Percentiles rank a stretch among this genome's conserved stretches.
Conservation (phyloP, 2,797 vertebrate genomes). For the Martes flavigula region DNA sequence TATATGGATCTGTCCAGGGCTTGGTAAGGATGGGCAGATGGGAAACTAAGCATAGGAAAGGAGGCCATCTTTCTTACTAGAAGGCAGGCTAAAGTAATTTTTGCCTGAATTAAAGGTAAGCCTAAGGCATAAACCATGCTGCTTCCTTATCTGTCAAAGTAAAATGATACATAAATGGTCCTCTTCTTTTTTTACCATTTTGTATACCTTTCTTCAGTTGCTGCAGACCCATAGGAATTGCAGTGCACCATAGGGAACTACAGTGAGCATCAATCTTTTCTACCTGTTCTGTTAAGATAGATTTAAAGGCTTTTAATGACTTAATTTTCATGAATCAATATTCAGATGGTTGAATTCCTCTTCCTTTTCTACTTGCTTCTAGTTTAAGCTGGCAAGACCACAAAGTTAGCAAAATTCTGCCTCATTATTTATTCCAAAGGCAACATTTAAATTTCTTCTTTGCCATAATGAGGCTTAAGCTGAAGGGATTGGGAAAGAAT, state of each 20-base stretch:
- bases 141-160: not conserved
- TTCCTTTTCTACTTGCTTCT: slow-evolving; percentile 49
- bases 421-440: slow-evolving; percentile 70
- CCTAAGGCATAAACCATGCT: not conserved
- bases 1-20: not conserved
- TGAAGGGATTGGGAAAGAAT: slow-evolving; percentile 49
- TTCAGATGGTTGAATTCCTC: slow-evolving; percentile 59
- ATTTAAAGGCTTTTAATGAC: slow-evolving; percentile 19
- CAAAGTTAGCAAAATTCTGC: slow-evolving; percentile 71
- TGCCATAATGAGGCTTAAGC: slow-evolving; percentile 64
- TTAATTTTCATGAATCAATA: slow-evolving; percentile 64
- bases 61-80: not conserved
- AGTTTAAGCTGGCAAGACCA: slow-evolving; percentile 72
- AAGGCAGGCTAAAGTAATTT: not conserved
- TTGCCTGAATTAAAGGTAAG: slow-evolving; percentile 29
- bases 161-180: not conserved
- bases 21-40: not conserved
- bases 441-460: slow-evolving; percentile 74
- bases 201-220: not conserved
- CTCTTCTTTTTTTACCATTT: not conserved
- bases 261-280: not conserved
- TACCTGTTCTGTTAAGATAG: not conserved
- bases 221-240: not conserved
- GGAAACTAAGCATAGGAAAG: not conserved
- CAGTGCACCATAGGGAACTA: not conserved